Evolutionary conservation across 2,113 vertebrate species (phyloP).

Genomic region (Mormoops blainvillei): DNA sequence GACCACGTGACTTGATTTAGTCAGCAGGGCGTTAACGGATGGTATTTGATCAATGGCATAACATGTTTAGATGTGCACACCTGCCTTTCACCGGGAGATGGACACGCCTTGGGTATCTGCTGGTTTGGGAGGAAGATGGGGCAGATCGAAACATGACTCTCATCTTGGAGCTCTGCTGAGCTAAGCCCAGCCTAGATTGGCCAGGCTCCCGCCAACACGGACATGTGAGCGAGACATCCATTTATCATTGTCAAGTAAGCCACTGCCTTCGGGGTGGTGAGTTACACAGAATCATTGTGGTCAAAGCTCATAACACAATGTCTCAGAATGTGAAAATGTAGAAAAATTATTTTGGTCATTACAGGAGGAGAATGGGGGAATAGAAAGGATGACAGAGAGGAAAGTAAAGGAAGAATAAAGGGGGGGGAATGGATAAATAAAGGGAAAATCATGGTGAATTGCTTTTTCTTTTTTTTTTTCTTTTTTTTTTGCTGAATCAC

Average conservation of each 20-base stretch:
- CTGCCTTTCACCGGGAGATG: neutral
- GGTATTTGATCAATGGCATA: neutral
- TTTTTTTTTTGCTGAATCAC: neutral
- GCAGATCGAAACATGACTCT: neutral
- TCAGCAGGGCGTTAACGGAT: neutral
- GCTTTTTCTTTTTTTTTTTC: too few relatives aligned
- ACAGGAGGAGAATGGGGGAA: neutral
- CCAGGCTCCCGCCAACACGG: neutral
- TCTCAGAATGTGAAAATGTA: neutral
- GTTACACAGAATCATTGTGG: rapidly evolving
- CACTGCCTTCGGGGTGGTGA: neutral
- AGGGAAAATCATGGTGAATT: neutral
- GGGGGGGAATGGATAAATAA: neutral
- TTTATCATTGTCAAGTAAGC: neutral
- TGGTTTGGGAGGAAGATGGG: neutral
- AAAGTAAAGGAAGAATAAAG: neutral
- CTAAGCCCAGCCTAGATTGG: neutral
- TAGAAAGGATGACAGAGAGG: neutral
- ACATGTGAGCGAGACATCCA: neutral
- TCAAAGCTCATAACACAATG: neutral
- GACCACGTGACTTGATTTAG: neutral
- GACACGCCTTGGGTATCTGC: neutral
- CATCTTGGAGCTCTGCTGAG: neutral
- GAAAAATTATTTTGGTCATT: neutral
- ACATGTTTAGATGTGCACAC: neutral